Conservation (phyloP, 2,797 vertebrate species). For the Neostethus bicornis region DNA sequence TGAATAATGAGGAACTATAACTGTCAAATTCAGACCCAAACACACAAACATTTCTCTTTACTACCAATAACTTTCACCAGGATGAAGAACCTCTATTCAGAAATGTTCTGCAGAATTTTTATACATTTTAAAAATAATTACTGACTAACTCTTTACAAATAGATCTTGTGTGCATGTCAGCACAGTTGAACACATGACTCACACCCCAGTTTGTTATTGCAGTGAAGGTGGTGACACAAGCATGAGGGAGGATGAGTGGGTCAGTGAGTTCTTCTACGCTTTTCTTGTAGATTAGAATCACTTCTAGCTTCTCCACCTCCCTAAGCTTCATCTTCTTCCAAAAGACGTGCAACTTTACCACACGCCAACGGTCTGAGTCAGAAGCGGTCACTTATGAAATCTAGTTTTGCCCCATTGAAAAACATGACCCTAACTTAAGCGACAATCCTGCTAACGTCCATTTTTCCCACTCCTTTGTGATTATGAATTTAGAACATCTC, state of each 20-base stretch:
- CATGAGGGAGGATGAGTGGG: constrained; percentile 40
- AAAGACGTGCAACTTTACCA: constrained; percentile 64
- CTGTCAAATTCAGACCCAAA: constrained; percentile 54
- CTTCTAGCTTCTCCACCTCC: constrained; percentile 48
- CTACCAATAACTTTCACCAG: constrained; percentile 7
- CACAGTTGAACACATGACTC: constrained; percentile 43
- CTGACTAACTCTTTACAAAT: constrained; percentile 42
- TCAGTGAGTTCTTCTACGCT: constrained; percentile 71
- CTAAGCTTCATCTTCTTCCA: constrained; percentile 50
- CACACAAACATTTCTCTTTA: constrained; percentile 5
- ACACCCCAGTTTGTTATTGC: constrained; percentile 57
- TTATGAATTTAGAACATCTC: constrained; percentile 23
- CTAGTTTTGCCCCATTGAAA: constrained; percentile 67
- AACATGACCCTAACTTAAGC: constrained; percentile 36
- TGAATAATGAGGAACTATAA: constrained; percentile 74
- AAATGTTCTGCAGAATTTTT: too few relatives aligned
- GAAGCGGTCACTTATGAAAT: constrained; percentile 64
- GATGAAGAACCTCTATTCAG: neutral
- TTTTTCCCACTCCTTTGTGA: constrained; percentile 14
- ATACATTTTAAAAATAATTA: too few relatives aligned
- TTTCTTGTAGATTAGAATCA: constrained; percentile 60
- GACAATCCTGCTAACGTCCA: neutral
- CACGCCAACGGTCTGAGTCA: constrained; percentile 71
- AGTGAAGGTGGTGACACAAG: constrained; percentile 54
- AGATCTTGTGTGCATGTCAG: constrained; percentile 21